Evolutionary conservation across 2,888 invertebrate genomes (phyloP).

Genomic region (Ormyrus rosae): DNA sequence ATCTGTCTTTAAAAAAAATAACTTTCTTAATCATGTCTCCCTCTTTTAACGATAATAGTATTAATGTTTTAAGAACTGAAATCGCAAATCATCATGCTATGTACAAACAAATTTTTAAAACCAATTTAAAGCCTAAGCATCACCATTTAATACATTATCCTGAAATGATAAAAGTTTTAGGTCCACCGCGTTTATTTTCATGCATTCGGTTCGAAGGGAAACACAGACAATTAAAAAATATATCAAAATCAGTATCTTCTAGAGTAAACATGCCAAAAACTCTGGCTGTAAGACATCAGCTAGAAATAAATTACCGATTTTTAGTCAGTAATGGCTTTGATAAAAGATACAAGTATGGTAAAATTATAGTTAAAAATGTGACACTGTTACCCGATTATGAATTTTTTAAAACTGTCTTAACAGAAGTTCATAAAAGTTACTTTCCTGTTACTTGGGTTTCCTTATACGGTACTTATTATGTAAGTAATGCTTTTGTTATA

Average conservation of each 20-base stretch:
- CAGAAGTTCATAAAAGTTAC: neutral
- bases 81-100: constrained; percentile 8
- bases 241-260: neutral
- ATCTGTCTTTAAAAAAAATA: constrained; percentile 14
- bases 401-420: neutral
- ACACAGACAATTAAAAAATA: constrained; percentile 12
- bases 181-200: constrained; percentile 2
- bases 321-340: constrained; percentile 14
- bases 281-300: neutral
- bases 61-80: constrained; percentile 20
- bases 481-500: neutral
- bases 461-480: neutral
- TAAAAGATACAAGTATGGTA: neutral
- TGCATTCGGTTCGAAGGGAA: constrained; percentile 17
- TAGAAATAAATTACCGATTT: constrained; percentile 17
- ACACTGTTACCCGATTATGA: neutral
- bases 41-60: constrained; percentile 9
- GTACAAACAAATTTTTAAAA: constrained; percentile 23
- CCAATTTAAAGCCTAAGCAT: constrained; percentile 9
- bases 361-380: neutral
- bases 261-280: constrained; percentile 4
- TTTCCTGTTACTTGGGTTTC: neutral
- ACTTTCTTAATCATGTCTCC: constrained; percentile 10
- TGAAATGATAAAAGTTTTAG: constrained; percentile 14
- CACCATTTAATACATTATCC: constrained; percentile 26